Percentiles rank a stretch among this genome's conserved stretches.
phyloP scores from a whole-genome alignment of 30 jellyfish, hydroid and myxozoan genomes.

The Phacellophora camtschatica region DNA sequence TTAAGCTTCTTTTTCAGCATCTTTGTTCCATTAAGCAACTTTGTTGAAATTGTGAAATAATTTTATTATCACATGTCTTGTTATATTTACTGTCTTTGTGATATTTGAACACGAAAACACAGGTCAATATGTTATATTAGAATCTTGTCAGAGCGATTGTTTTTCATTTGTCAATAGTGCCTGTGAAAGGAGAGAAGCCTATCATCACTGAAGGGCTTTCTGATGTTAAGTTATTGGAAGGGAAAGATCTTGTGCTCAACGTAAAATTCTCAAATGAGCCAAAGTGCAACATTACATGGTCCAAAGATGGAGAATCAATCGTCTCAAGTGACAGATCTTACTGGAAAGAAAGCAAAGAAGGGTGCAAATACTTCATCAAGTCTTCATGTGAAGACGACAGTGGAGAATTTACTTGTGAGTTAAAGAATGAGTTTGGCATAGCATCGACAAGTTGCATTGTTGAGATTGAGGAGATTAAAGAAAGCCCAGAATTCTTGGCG shows the following conservation, averaged over 20 bases:
- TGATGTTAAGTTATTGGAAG: conserved; percentile 34
- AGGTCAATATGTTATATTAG: no score
- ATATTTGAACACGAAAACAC: no score
- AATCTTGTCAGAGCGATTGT: no score
- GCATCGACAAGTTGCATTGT: conserved; percentile 50
- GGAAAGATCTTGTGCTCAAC: conserved; percentile 35
- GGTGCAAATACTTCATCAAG: conserved; percentile 19
- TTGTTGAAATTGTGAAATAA: no score
- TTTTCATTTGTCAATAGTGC: neutral
- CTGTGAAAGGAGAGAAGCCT: conserved; percentile 42
- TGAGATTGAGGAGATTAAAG: conserved; percentile 58
- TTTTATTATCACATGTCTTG: no score
- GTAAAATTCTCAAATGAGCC: conserved; percentile 30
- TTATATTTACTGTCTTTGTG: no score
- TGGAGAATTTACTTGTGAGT: conserved; percentile 61
- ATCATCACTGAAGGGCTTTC: conserved; percentile 16
- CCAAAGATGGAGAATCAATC: conserved; percentile 53
- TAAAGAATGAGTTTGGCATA: conserved; percentile 61
- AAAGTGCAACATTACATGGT: conserved; percentile 57
- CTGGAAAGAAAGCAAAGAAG: neutral
- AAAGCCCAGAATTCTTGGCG: conserved; percentile 65
- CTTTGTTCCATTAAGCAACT: no score
- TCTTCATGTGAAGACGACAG: conserved; percentile 38
- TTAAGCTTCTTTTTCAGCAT: no score
- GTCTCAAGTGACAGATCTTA: neutral